These are phyloP conservation scores for Bellardia bayeri DNA, from an alignment of 2,888 invertebrate species.

Conservation along the genomic window DNA sequence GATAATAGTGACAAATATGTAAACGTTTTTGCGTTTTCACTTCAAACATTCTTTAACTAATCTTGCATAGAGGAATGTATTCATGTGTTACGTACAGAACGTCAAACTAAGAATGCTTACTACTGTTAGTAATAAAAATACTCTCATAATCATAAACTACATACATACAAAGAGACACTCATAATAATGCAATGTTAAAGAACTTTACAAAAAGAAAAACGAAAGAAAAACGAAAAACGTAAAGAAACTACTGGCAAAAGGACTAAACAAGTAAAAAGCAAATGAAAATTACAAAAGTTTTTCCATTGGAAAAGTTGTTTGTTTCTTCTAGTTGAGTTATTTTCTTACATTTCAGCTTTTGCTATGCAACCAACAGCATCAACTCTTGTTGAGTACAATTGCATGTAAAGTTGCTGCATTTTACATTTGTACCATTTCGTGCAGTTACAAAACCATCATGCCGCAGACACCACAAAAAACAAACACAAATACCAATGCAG, in stretches of 20 bases:
- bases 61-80: no score
- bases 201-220: slow-evolving; percentile 2
- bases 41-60: no score
- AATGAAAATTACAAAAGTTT: slow-evolving; percentile 81
- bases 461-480: slow-evolving; percentile 45
- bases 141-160: background rate
- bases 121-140: background rate
- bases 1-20: no score
- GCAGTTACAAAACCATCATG: slow-evolving; percentile 39
- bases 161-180: background rate
- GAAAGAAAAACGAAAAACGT: slow-evolving; percentile 6
- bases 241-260: slow-evolving; percentile 11
- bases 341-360: slow-evolving; percentile 44
- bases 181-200: background rate
- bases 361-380: slow-evolving; percentile 1
- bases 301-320: slow-evolving; percentile 75
- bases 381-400: slow-evolving; percentile 38
- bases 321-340: slow-evolving; percentile 26
- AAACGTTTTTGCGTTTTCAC: no score
- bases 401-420: slow-evolving; percentile 48
- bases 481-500: slow-evolving; percentile 4
- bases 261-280: slow-evolving; percentile 73
- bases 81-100: no score
- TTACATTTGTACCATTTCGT: slow-evolving; percentile 40
- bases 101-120: no score